Evolutionary conservation across 2,113 vertebrate species (phyloP).

Genomic region (Epinephelus cyanopodus): DNA sequence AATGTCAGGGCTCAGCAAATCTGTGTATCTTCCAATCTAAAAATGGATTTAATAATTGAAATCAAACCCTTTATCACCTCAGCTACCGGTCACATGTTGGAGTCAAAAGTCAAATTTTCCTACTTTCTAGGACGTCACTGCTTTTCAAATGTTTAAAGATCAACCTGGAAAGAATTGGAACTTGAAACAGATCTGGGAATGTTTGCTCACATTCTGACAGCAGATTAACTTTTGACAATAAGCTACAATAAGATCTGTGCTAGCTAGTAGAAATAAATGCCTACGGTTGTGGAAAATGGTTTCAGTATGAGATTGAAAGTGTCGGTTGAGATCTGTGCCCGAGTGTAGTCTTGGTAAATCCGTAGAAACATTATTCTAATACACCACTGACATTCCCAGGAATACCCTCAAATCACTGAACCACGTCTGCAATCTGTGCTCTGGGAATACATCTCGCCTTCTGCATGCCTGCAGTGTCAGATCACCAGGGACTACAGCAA

Average conservation of each 20-base stretch:
- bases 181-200: not conserved
- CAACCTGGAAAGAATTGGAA: not conserved
- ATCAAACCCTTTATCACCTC: not conserved
- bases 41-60: not conserved
- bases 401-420: not conserved
- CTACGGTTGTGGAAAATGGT: not conserved
- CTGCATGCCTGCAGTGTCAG: not conserved
- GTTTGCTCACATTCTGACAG: no score
- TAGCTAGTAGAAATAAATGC: not conserved
- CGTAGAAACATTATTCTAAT: not conserved
- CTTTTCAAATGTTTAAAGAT: not conserved
- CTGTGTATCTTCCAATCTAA: not conserved
- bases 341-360: not conserved
- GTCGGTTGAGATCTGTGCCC: not conserved
- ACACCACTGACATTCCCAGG: not conserved
- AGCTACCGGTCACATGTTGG: not conserved
- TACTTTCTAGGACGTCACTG: not conserved
- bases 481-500: not conserved
- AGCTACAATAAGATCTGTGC: not conserved
- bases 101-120: not conserved
- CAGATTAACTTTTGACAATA: no score
- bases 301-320: no score
- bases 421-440: not conserved
- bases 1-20: not conserved
- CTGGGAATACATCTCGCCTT: not conserved